These are phyloP conservation scores for Stramonita haemastoma DNA, from an alignment of 2,888 invertebrate species.

Conservation along the genomic window DNA sequence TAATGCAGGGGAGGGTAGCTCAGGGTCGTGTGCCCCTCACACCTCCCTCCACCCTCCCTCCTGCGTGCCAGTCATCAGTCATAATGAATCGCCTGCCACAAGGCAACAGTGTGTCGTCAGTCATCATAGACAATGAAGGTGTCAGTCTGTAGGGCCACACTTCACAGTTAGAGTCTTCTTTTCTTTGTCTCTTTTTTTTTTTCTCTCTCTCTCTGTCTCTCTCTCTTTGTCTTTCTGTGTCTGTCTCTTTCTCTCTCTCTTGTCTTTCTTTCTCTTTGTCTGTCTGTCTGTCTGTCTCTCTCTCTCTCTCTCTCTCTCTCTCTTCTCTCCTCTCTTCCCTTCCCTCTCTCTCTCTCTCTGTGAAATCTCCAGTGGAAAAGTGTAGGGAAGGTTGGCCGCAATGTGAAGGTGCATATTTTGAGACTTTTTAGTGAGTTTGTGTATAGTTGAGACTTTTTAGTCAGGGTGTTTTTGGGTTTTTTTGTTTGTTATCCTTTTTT, in stretches of 20 bases:
- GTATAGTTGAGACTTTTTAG: neutral
- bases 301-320: neutral
- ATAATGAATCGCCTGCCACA: neutral
- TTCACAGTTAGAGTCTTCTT: no score
- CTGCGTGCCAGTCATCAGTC: neutral
- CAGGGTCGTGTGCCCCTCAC: neutral
- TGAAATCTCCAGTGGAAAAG: no score
- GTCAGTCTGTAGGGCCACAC: no score
- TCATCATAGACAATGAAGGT: no score
- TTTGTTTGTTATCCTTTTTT: neutral
- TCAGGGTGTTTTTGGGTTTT: neutral
- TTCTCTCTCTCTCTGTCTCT: no score
- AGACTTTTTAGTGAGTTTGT: neutral
- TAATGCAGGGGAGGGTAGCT: slow-evolving; percentile 14
- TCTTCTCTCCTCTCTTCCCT: neutral
- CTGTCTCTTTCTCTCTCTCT: no score
- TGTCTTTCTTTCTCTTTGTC: no score
- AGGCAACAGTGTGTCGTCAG: no score
- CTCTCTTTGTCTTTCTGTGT: neutral
- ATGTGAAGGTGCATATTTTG: neutral
- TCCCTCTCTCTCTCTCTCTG: no score
- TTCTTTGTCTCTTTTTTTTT: neutral
- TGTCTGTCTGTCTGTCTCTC: no score
- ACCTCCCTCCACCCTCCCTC: neutral
- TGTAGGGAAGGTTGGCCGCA: neutral